Evolutionary conservation across 2,797 vertebrate genomes (phyloP), one percentile per base, ranked within the genome.

Genomic region (Sebastes vulpes): DNA sequence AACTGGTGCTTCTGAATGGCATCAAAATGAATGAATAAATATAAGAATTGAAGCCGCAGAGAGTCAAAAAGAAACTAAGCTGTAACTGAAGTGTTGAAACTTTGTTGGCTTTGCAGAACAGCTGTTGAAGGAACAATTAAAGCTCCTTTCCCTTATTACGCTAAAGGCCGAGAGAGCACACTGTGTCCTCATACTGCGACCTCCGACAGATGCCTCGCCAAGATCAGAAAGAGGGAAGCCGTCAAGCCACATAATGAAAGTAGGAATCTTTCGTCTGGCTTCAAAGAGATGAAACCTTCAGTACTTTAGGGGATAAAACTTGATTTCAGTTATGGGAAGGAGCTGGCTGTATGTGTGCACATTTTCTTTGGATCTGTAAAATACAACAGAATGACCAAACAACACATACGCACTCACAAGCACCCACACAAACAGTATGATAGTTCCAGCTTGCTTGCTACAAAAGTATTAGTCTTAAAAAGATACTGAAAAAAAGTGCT

Each of bases 311-410:
- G 5, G 14, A 5, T 53, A 9, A 23, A 57, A 18, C 29, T 35
- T 1, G 28, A n/a, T 79, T 20, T 32, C 61, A 31, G 23, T 52
- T 54, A 53, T 18, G 2, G 6, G 29, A 32, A 78, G 53, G 7
- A 58, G 6, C 18, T 18, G 25, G 67, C 38, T 31, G n/a, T 46
- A 23, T 21, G 46, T 53, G 29, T 42, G 23, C 18, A 31, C 25
- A 32, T 35, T 31, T 35, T 23, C 20, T 66, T 26, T 18, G n/a
- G 31, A 10, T 29, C 58, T 65, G 29, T 65, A 58, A 68, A 31
- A 65, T 42, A 3, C 25, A 60, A 54, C 20, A 67, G 57, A 64
- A 68, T 75, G 66, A 50, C n/a, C n/a, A 63, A 77, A 65, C 46
- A 46, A 54, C 67, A 60, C 69, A 50, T 23, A 25, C 6, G 1